A percentile compares a stretch with the other conserved stretches of the same genome.
Conservation (phyloP, 2,113 vertebrate genomes). For the Corythaeola cristata region DNA sequence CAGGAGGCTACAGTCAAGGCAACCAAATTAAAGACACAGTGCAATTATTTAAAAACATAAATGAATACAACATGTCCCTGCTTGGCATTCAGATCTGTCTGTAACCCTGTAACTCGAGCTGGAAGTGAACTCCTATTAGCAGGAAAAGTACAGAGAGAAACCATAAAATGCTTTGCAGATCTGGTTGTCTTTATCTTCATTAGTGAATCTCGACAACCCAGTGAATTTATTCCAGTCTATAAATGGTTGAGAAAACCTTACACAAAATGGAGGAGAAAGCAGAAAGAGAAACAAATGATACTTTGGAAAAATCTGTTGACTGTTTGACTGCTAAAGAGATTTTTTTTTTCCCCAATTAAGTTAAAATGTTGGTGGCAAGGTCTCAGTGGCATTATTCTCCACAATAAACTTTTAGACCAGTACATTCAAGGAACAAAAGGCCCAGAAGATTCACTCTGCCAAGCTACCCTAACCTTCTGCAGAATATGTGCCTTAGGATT, state of each 20-base stretch:
- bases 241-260: not conserved
- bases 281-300: not conserved
- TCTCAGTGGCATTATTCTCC: not conserved
- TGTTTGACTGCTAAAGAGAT: not conserved
- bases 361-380: not conserved
- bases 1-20: not conserved
- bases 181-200: slow-evolving; percentile 3
- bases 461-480: not conserved
- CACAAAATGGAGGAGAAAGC: not conserved
- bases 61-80: slow-evolving; percentile 19
- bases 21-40: not conserved
- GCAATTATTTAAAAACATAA: slow-evolving; percentile 23
- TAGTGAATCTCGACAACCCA: not conserved
- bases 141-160: slow-evolving; percentile 3
- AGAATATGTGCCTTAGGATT: not conserved
- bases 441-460: not conserved
- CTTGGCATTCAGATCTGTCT: slow-evolving; percentile 14
- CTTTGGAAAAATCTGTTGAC: not conserved
- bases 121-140: not conserved
- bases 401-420: not conserved
- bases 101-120: not conserved
- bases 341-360: not conserved
- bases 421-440: not conserved
- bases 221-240: not conserved
- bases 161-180: not conserved